Conservation (phyloP, 2,113 vertebrate species). For the Gallinago paraguaiae region DNA sequence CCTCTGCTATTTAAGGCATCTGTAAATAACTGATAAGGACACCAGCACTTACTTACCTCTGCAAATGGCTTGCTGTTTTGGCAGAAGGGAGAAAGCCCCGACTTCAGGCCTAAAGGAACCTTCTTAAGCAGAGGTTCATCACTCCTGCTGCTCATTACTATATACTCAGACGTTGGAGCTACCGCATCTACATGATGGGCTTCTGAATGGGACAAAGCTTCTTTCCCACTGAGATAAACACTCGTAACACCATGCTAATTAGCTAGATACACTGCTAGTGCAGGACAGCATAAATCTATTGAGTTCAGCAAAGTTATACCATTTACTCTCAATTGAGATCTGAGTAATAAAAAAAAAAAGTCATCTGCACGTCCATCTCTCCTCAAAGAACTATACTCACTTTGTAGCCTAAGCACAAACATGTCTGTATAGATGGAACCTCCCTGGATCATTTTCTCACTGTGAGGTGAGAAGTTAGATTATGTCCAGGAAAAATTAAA, state of each 20-base stretch:
- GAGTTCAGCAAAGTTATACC: background rate
- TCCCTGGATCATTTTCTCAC: accelerated
- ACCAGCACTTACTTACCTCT: background rate
- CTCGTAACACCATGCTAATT: background rate
- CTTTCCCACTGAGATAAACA: background rate
- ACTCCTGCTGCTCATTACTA: background rate
- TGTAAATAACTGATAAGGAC: constrained; percentile 16
- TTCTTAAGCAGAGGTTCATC: background rate
- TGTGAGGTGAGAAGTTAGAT: background rate
- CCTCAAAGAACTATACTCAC: background rate
- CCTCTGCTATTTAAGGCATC: background rate
- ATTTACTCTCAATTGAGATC: background rate
- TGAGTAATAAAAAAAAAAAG: background rate
- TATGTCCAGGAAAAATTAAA: background rate
- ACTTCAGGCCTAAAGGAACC: background rate
- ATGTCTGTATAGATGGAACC: background rate
- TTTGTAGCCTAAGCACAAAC: background rate
- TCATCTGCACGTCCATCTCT: background rate
- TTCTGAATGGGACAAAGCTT: background rate
- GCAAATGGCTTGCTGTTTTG: background rate
- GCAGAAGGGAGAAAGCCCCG: background rate
- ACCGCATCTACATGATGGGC: background rate
- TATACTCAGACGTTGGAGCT: background rate
- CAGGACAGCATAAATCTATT: background rate
- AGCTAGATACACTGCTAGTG: background rate